Conservation (phyloP, 2,797 vertebrate genomes). For the Corythornis leucogaster region DNA sequence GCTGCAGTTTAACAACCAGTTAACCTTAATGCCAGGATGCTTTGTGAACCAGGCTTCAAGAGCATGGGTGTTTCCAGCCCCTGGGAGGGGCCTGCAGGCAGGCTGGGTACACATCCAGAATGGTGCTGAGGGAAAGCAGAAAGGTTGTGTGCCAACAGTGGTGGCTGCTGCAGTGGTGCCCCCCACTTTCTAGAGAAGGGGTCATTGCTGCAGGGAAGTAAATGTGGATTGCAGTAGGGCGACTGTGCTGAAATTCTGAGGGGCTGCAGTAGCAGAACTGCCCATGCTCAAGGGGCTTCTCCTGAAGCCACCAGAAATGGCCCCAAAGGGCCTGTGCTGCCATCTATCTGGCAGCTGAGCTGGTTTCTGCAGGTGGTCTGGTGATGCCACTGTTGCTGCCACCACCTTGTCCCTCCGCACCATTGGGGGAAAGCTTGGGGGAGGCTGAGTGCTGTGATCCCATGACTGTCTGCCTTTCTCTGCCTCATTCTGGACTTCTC, state of each 20-base stretch:
- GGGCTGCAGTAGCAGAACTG: neutral
- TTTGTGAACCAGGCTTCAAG: slow-evolving; percentile 52
- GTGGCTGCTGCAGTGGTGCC: neutral
- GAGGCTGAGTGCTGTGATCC: neutral
- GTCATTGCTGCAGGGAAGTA: neutral
- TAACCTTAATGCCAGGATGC: slow-evolving; percentile 51
- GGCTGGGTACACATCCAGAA: neutral
- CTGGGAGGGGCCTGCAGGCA: slow-evolving; percentile 1
- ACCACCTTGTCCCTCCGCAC: neutral
- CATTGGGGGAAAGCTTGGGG: neutral
- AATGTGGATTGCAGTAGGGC: neutral
- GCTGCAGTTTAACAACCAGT: slow-evolving; percentile 54
- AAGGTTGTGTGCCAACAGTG: neutral
- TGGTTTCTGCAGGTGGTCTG: neutral
- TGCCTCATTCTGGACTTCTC: neutral
- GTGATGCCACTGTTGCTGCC: neutral
- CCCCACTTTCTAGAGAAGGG: neutral
- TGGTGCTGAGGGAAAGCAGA: neutral
- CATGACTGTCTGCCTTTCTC: neutral
- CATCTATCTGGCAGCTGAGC: accelerated
- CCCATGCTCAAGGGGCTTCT: accelerated
- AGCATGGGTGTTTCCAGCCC: slow-evolving; percentile 30
- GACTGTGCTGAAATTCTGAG: neutral
- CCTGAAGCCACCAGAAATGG: neutral
- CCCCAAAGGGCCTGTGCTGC: neutral